Base-by-base conservation (phyloP, 1,140 invertebrate genomes). In the Apis cerana region DNA sequence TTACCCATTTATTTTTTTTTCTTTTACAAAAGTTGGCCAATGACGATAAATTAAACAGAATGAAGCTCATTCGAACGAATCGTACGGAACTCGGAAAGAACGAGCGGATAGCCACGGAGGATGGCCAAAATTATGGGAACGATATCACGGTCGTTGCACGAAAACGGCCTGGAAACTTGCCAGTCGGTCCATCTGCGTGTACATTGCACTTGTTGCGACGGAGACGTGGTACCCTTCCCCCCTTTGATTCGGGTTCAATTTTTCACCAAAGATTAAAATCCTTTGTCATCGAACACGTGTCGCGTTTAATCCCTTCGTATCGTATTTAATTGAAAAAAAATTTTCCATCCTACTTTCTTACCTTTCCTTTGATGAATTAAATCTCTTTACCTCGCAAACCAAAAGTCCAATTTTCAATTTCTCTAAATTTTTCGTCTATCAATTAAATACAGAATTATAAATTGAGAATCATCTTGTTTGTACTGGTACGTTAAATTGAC, bases 111-210 rank as follows among this genome's bases (percentile, higher is more conserved):
- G 70, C 78, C 74, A 65, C 61, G 61, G 84, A 86, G 79, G 77
- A 85, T 80, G 71, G 64, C 54, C 67, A 58, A 64, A 89, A 81
- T 89, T 90, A 88, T 88, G 88, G 86, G 81, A 85, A 87, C 88
- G 88, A 90, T 89, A 90, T 90, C 89, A 89, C 85, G 89, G 89
- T 89, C 88, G 86, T 85, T 89, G 88, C 88, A 87, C 88, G 88
- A 87, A 88, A 89, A 85, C 75, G 85, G 81, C 83, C 86, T 90
- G 89, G 89, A 90, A 75, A 75, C 82, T 80, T 87, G 89, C 88
- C 89, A 90, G 80, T 79, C 82, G 65, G 62, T 80, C 85, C 86
- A 87, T 85, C 84, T 83, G 87, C 78, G 75, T 76, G 80, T 62
- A 64, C 79, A 79, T 70, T 87, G 72, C 85, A 90, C 86, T 89